Base-by-base conservation (phyloP, 2,888 invertebrate genomes). In the Ennomos fuscantarius region DNA sequence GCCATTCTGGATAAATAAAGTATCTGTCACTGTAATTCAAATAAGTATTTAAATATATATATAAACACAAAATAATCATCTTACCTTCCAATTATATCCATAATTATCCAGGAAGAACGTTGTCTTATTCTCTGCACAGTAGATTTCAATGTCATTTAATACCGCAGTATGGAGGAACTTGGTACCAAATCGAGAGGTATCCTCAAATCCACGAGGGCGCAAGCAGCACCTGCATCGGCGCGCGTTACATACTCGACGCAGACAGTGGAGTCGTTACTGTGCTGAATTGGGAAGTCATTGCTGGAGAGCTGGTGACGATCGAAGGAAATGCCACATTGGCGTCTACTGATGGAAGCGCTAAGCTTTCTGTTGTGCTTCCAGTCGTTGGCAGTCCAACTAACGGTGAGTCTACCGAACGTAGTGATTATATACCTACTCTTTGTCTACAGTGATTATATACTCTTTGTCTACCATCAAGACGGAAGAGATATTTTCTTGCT, bases 151-250 rank as follows among this genome's bases (percentile, higher is more conserved):
- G n/a, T 24, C 10, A 43, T 34, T 34, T 45, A 48, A n/a, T 33
- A 51, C 61, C 36, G 61, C 80, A 89, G 93, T 93, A 85, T 63
- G 74, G 78, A 24, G 89, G 85, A 43, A 82, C 73, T 1, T 92
- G 91, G 92, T 92, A 87, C 70, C 84, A 89, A 50, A 81, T 79
- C 5, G 79, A 84, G 54, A 74, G 82, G 10, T 89, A 90, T 63
- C 84, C 85, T 9, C 77, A 80, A 69, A 63, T 72, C n/a, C 68
- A 74, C 34, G 78, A 77, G 12, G 68, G 58, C 8, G 43, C 39
- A 0, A 15, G 41, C 11, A 84, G 81, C 8, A 68, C 74, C 9
- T 91, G 92, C 59, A 72, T 79, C 1, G 88, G 87, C 0, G 79
- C 83, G 0, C 70, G 79, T 8, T 87, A 87, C 64, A 68, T 73